A percentile compares a stretch with the other conserved stretches of the same genome.
Evolutionary conservation across 2,797 vertebrate species (phyloP).

Genomic region (Lophius americanus): DNA sequence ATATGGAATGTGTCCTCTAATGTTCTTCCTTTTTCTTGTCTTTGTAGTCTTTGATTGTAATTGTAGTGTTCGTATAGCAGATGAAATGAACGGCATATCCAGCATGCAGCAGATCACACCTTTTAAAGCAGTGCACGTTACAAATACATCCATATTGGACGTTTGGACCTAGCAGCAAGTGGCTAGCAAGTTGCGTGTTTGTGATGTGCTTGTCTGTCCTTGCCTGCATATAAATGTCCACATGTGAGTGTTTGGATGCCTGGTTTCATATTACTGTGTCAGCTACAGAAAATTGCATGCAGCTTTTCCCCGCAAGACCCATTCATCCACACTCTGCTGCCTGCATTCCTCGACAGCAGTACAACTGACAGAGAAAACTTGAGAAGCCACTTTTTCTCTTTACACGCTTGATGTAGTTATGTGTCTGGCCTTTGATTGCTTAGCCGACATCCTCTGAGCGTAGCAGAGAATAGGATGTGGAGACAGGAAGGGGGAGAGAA

Average conservation of each 20-base stretch:
- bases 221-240: slow-evolving; percentile 70
- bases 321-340: slow-evolving; percentile 67
- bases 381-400: slow-evolving; percentile 58
- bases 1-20: slow-evolving; percentile 14
- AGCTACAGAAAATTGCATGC: slow-evolving; percentile 76
- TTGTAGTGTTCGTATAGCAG: slow-evolving; percentile 1
- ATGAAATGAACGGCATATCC: slow-evolving; percentile 2
- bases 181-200: slow-evolving; percentile 10
- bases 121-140: slow-evolving; percentile 37
- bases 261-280: slow-evolving; percentile 74
- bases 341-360: slow-evolving; percentile 66
- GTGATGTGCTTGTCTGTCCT: slow-evolving; percentile 7
- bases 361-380: slow-evolving; percentile 69
- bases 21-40: not conserved
- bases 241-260: slow-evolving; percentile 58
- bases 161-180: slow-evolving; percentile 30
- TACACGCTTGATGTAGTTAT: slow-evolving; percentile 32
- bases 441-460: slow-evolving; percentile 43
- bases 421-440: slow-evolving; percentile 53
- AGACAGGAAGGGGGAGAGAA: slow-evolving; percentile 26
- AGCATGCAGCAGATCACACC: slow-evolving; percentile 17
- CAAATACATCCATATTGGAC: slow-evolving; percentile 57
- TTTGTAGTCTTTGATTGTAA: slow-evolving; percentile 2
- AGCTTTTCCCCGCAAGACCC: slow-evolving; percentile 63
- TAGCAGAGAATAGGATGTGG: slow-evolving; percentile 33